A percentile compares a stretch with the other conserved stretches of the same genome.
These are phyloP conservation scores for Styela clava DNA, from an alignment of 23 tunicate genomes.

Conservation along the genomic window DNA sequence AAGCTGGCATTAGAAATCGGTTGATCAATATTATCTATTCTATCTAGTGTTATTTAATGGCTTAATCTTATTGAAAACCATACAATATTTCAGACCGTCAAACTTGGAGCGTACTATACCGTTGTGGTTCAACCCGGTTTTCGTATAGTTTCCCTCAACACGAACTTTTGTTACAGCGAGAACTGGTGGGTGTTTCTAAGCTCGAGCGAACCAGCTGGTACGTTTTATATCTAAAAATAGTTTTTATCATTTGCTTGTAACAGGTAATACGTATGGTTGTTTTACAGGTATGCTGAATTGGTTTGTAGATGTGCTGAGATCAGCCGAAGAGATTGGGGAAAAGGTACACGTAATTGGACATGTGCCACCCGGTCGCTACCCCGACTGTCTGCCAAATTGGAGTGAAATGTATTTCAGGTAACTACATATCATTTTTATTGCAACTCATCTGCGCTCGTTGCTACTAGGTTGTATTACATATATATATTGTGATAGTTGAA, in stretches of 20 bases:
- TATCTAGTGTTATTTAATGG: no score
- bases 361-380: slow-evolving; percentile 62
- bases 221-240: no score
- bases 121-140: slow-evolving; percentile 50
- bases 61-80: no score
- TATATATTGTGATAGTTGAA: no score
- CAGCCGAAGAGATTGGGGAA: slow-evolving; percentile 35
- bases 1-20: no score
- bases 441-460: no score
- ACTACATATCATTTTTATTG: not conserved
- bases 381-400: slow-evolving; percentile 51
- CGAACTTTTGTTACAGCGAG: slow-evolving; percentile 66
- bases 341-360: slow-evolving; percentile 71
- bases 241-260: no score
- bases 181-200: slow-evolving; percentile 59
- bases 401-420: slow-evolving; percentile 48
- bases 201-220: slow-evolving; percentile 48
- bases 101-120: slow-evolving; percentile 56
- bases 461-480: no score
- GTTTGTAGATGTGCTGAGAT: slow-evolving; percentile 41
- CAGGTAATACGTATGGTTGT: no score
- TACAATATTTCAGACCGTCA: slow-evolving; percentile 51
- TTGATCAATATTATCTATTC: no score
- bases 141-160: slow-evolving; percentile 64
- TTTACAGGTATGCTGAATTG: slow-evolving; percentile 49